Conservation (phyloP, 2,888 invertebrate species). For the Leucophenga maculata region DNA sequence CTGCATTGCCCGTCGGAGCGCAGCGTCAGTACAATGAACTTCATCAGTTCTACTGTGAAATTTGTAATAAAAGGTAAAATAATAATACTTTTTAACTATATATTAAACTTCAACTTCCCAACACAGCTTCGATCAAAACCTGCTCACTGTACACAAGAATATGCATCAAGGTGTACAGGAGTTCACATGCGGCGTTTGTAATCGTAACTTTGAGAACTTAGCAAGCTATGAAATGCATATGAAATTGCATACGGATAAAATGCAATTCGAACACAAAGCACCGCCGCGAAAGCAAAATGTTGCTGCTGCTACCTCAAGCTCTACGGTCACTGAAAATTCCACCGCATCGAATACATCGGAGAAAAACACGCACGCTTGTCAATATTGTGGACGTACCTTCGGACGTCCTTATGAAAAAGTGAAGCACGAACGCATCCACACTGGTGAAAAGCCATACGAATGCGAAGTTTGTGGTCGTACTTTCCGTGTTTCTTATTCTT, state of each 20-base stretch:
- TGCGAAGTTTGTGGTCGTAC: constrained; percentile 87
- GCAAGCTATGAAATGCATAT: constrained; percentile 82
- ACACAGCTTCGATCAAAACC: constrained; percentile 64
- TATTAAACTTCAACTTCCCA: neutral
- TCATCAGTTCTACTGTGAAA: constrained; percentile 73
- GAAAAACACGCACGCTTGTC: constrained; percentile 74
- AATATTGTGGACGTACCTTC: constrained; percentile 82
- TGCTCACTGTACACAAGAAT: constrained; percentile 76
- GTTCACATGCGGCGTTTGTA: constrained; percentile 79
- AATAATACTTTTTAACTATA: too few relatives aligned
- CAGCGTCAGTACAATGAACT: constrained; percentile 65
- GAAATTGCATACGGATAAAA: constrained; percentile 76
- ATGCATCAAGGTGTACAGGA: constrained; percentile 77
- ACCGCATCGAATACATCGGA: constrained; percentile 37
- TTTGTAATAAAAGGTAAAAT: constrained; percentile 75
- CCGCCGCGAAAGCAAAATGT: too few relatives aligned
- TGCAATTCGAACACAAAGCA: constrained; percentile 25
- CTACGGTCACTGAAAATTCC: constrained; percentile 1
- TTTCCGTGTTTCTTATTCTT: constrained; percentile 85
- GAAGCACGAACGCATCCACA: constrained; percentile 88
- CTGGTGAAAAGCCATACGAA: constrained; percentile 84
- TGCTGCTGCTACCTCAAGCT: constrained; percentile 17
- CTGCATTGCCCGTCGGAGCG: constrained; percentile 65
- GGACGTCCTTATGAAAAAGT: constrained; percentile 85
- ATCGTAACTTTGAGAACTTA: constrained; percentile 79